Conservation (phyloP, 2,113 vertebrate genomes). For the Gallinago jamesoni region DNA sequence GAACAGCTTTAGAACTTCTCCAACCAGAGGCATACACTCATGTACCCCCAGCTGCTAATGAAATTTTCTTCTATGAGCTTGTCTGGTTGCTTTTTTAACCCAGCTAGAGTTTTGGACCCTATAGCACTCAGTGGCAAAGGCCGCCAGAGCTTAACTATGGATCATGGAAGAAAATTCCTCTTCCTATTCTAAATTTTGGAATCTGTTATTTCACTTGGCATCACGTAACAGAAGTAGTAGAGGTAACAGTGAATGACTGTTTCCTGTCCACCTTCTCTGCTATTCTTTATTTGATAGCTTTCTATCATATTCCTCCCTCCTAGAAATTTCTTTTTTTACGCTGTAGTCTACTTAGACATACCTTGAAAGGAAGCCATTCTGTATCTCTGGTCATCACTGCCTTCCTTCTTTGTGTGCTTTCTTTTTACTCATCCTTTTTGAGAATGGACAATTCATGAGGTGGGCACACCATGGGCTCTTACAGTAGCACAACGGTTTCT, state of each 20-base stretch:
- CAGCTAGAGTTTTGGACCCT: not conserved
- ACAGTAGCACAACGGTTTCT: not conserved
- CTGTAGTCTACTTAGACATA: not conserved
- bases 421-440: not conserved
- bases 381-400: not conserved
- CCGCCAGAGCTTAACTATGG: not conserved
- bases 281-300: not conserved
- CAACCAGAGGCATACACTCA: not conserved
- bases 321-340: not conserved
- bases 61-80: not conserved
- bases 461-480: not conserved
- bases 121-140: not conserved
- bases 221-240: not conserved
- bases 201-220: not conserved
- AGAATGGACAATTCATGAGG: not conserved
- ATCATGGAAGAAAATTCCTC: not conserved
- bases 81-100: not conserved
- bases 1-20: not conserved
- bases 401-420: not conserved
- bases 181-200: not conserved
- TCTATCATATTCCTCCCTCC: not conserved
- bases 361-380: not conserved
- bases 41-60: not conserved
- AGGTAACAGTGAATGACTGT: not conserved
- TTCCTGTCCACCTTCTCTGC: not conserved